Evolutionary conservation across 1,140 invertebrate genomes (phyloP), one percentile per base, ranked within the genome.

Genomic region (Leptinotarsa texana): DNA sequence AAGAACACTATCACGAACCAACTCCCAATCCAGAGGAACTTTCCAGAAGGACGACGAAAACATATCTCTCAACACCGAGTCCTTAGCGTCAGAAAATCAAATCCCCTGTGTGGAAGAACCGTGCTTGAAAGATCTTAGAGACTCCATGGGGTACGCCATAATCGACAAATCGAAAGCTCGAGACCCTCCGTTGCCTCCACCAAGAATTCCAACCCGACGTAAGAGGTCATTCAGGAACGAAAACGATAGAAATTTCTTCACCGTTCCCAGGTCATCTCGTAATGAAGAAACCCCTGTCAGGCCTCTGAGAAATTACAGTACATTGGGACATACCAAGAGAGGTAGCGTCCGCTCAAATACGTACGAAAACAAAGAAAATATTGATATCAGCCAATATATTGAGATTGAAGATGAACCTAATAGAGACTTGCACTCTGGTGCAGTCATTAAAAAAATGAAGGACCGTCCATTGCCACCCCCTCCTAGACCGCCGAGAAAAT

Each of bases 391-490:
- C 17, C 88, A 89, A 57, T 91, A 91, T 79, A 89, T 89, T 57
- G 90, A 91, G 68, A 89, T 91, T 42, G 89, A 89, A 21, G 89
- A 91, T 66, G 87, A 88, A 0, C 84, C 87, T 66, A 86, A 86
- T 80, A 90, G 87, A 82, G 87, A 92, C 80, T 82, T 93, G 48
- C 88, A 91, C 69, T 93, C 92, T 18, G 92, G 91, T 15, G 90
- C 91, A 72, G 87, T 93, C 13, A 87, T 94, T 1, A 91, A 89
- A 79, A 94, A 92, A 86, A 94, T 95, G 88, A 93, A 93, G 85
- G 89, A 91, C 74, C 88, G 94, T 75, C 94, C 94, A 0, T 82
- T 95, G 72, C 93, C 94, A n/a, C 90, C 94, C 13, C 93, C 94
- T 0, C 93, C 94, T 6, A 86, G 93, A 66, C 93, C 94, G 51